A percentile compares a stretch with the other conserved stretches of the same genome.
These are phyloP conservation scores for Rhizomys pruinosus DNA, from an alignment of 2,113 vertebrate genomes.

Conservation along the genomic window DNA sequence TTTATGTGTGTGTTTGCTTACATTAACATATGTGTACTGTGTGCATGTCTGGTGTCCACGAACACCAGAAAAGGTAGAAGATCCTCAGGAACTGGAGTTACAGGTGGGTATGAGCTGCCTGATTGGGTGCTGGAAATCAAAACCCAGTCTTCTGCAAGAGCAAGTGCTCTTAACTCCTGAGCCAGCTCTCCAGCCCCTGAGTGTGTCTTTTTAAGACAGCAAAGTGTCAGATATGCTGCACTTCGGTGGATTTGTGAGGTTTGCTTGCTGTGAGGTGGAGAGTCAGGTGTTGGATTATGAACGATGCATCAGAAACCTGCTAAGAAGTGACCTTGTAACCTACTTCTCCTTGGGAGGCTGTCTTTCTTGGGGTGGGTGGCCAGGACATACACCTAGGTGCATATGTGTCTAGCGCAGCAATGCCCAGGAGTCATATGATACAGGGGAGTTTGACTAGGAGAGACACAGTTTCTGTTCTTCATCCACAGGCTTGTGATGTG, in stretches of 20 bases:
- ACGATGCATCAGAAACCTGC: fast-evolving
- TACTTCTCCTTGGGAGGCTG: not conserved
- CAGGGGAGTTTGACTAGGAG: not conserved
- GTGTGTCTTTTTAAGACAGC: not conserved
- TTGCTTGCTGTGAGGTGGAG: not conserved
- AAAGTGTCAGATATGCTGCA: no score
- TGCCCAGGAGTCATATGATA: not conserved
- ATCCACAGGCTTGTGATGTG: not conserved
- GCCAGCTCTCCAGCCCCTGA: no score
- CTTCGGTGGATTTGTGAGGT: fast-evolving
- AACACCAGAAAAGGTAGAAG: no score
- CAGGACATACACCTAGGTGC: not conserved
- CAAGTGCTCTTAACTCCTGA: no score
- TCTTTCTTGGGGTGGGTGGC: not conserved
- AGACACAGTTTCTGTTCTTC: no score
- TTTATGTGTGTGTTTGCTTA: not conserved
- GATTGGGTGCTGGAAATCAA: no score
- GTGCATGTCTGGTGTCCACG: no score
- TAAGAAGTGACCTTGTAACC: not conserved
- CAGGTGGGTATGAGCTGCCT: no score
- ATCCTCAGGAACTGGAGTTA: no score
- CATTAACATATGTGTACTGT: no score
- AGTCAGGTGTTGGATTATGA: not conserved
- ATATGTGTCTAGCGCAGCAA: not conserved
- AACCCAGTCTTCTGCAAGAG: no score